Evolutionary conservation across 1,140 invertebrate species (phyloP).

Genomic region (Drosophila mauritiana): DNA sequence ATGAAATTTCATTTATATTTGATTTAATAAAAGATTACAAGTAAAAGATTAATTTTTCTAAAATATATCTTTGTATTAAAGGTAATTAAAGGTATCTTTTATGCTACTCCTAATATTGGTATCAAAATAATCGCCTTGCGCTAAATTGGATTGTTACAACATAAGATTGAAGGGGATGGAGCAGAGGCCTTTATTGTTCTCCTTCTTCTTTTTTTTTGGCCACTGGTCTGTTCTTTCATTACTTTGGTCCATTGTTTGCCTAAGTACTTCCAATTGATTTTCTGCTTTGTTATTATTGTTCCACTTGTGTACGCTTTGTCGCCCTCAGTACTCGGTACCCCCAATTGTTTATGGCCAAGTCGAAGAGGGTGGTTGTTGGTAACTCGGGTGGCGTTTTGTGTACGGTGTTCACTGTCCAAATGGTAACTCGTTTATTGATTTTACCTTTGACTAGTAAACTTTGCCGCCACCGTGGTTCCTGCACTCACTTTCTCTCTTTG

Average conservation of each 20-base stretch:
- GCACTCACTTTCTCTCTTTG: background rate
- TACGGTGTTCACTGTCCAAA: slow-evolving; percentile 16
- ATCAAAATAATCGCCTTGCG: slow-evolving; percentile 70
- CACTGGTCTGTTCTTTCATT: slow-evolving; percentile 46
- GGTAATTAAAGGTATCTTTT: slow-evolving; percentile 39
- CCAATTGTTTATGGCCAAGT: slow-evolving; percentile 60
- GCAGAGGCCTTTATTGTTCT: slow-evolving; percentile 44
- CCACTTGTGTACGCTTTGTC: slow-evolving; percentile 78
- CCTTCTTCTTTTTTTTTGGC: slow-evolving; percentile 28
- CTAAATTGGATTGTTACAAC: slow-evolving; percentile 75
- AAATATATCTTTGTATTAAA: background rate
- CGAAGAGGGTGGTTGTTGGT: slow-evolving; percentile 32
- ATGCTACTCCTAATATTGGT: slow-evolving; percentile 16
- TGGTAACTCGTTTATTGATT: slow-evolving; percentile 68
- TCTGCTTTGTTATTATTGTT: slow-evolving; percentile 71
- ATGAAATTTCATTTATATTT: too few species aligned
- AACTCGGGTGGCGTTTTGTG: slow-evolving; percentile 8
- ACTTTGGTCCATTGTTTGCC: slow-evolving; percentile 70
- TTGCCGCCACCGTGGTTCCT: slow-evolving; percentile 15
- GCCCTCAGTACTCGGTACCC: slow-evolving; percentile 46
- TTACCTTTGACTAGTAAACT: slow-evolving; percentile 46
- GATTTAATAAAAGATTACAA: too few species aligned
- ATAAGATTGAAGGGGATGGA: slow-evolving; percentile 8
- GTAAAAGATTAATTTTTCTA: too few species aligned
- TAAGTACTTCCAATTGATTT: slow-evolving; percentile 82